Conservation (phyloP, 2,113 vertebrate species). For the Phoxinus phoxinus region DNA sequence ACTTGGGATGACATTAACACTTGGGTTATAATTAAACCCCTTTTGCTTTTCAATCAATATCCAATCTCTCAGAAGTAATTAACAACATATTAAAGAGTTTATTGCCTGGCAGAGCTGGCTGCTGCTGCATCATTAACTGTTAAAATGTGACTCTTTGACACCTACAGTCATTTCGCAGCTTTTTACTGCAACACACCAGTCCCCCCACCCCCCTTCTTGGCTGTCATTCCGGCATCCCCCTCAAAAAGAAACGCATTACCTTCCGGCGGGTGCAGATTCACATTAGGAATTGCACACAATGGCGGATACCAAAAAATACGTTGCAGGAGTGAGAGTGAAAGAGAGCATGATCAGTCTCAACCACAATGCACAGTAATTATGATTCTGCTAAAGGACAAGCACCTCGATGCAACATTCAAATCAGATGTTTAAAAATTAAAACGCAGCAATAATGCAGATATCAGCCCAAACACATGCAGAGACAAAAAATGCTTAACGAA, state of each 20-base stretch:
- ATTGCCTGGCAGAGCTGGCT: slow-evolving; percentile 70
- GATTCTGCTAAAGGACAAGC: background rate
- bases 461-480: background rate
- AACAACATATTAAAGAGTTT: slow-evolving; percentile 79
- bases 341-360: background rate
- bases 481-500: slow-evolving; percentile 17
- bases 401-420: slow-evolving; percentile 5
- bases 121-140: slow-evolving; percentile 73
- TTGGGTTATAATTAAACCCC: slow-evolving; percentile 73
- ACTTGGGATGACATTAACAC: slow-evolving; percentile 66
- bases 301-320: background rate
- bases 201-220: background rate
- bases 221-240: slow-evolving; percentile 39
- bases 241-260: slow-evolving; percentile 59
- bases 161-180: slow-evolving; percentile 62
- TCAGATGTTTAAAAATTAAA: slow-evolving; percentile 8
- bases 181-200: slow-evolving; percentile 56
- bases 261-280: slow-evolving; percentile 49
- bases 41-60: slow-evolving; percentile 80
- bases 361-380: slow-evolving; percentile 18
- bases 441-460: background rate
- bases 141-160: slow-evolving; percentile 73
- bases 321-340: background rate
- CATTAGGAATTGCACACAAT: slow-evolving; percentile 46
- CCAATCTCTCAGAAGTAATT: slow-evolving; percentile 81